A percentile compares a stretch with the other conserved stretches of the same genome.
These are phyloP conservation scores for Campylomormyrus tamandua DNA, from an alignment of 2,113 vertebrate species.

Conservation along the genomic window DNA sequence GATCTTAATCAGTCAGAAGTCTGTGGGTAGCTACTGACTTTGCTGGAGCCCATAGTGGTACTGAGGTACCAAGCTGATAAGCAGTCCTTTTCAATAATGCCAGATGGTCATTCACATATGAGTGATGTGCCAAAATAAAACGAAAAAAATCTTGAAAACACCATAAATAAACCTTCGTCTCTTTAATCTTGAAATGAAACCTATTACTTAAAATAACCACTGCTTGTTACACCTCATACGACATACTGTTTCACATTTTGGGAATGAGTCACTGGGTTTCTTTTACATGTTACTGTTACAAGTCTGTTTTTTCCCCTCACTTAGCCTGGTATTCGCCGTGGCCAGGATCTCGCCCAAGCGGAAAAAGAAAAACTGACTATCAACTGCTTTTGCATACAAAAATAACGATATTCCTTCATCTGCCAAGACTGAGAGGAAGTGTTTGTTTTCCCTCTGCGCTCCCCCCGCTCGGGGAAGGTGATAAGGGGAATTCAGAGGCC, in stretches of 20 bases:
- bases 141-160: not conserved
- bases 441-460: slow-evolving; percentile 24
- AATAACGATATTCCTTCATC: slow-evolving; percentile 33
- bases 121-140: not conserved
- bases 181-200: slow-evolving; percentile 4
- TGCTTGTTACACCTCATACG: not conserved
- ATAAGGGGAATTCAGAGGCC: slow-evolving; percentile 57
- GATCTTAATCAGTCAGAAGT: not conserved
- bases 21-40: not conserved
- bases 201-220: not conserved
- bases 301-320: not conserved
- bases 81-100: not conserved
- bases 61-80: not conserved
- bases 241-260: not conserved
- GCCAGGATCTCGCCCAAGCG: not conserved
- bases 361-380: slow-evolving; percentile 13
- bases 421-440: slow-evolving; percentile 29
- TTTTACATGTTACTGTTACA: not conserved
- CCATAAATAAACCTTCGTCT: not conserved
- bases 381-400: slow-evolving; percentile 33
- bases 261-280: slow-evolving; percentile 19
- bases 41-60: not conserved
- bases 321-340: not conserved
- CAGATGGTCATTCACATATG: not conserved
- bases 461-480: slow-evolving; percentile 27